These are phyloP conservation scores for Salmo trutta DNA, from an alignment of 2,797 vertebrate genomes.

Conservation along the genomic window DNA sequence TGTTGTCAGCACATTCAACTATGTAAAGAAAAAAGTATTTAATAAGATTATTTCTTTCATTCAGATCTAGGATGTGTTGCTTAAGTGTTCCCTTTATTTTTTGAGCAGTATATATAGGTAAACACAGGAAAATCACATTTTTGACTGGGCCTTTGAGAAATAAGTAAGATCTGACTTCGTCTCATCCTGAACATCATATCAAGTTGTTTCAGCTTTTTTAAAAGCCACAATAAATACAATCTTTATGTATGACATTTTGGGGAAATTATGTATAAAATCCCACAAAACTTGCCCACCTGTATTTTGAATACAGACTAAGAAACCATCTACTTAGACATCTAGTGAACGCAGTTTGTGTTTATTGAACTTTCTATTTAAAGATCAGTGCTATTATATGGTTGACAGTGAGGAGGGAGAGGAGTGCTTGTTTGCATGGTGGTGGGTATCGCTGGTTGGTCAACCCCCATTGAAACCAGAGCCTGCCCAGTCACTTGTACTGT, in stretches of 20 bases:
- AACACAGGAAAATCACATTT: too few species aligned
- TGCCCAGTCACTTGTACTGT: conserved; percentile 39
- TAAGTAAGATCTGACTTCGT: background rate
- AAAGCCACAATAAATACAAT: too few species aligned
- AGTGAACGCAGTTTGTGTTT: background rate
- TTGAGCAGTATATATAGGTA: too few species aligned
- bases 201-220: background rate
- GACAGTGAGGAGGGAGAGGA: background rate
- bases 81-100: too few species aligned
- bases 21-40: too few species aligned
- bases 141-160: too few species aligned
- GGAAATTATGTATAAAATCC: conserved; percentile 10
- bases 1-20: too few species aligned
- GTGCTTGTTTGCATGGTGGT: background rate
- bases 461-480: conserved; percentile 53
- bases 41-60: too few species aligned
- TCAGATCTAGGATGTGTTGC: too few species aligned
- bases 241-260: conserved; percentile 39
- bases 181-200: background rate
- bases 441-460: background rate
- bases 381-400: background rate
- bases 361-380: background rate
- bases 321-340: background rate
- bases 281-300: conserved; percentile 51
- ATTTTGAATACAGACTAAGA: conserved; percentile 17